phyloP scores from a whole-genome alignment of 2,888 invertebrate genomes.

The Chloromyia formosa region DNA sequence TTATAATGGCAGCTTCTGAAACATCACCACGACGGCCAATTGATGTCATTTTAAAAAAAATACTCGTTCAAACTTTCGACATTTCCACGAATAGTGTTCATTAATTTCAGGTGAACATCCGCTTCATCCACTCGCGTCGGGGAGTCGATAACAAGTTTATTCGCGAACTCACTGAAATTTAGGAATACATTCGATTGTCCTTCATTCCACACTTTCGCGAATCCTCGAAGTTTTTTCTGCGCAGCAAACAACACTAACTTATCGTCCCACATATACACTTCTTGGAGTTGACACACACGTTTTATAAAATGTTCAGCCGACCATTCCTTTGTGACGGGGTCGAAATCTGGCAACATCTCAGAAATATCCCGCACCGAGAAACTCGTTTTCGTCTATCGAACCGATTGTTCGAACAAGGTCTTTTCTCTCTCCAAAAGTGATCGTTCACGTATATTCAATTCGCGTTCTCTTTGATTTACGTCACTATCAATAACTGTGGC shows the following conservation, averaged over 20 bases:
- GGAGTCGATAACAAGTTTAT: too few relatives aligned
- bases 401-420: not conserved
- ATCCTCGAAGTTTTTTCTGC: too few relatives aligned
- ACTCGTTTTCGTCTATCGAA: constrained; percentile 7
- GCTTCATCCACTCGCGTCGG: too few relatives aligned
- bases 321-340: not conserved
- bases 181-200: too few relatives aligned
- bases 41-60: not conserved
- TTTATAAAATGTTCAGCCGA: too few relatives aligned
- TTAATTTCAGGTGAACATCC: too few relatives aligned
- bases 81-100: too few relatives aligned
- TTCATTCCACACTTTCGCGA: too few relatives aligned
- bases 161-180: too few relatives aligned
- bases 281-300: too few relatives aligned
- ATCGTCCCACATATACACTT: too few relatives aligned
- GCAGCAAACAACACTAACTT: too few relatives aligned
- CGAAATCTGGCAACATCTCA: constrained; percentile 1
- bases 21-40: constrained; percentile 12
- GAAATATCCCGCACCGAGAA: not conserved
- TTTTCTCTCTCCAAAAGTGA: not conserved
- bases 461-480: not conserved
- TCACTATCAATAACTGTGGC: not conserved
- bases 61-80: not conserved
- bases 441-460: not conserved
- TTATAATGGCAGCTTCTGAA: constrained; percentile 7